Base-by-base conservation (phyloP, 2,888 invertebrate species). In the Andrena hattorfiana region DNA sequence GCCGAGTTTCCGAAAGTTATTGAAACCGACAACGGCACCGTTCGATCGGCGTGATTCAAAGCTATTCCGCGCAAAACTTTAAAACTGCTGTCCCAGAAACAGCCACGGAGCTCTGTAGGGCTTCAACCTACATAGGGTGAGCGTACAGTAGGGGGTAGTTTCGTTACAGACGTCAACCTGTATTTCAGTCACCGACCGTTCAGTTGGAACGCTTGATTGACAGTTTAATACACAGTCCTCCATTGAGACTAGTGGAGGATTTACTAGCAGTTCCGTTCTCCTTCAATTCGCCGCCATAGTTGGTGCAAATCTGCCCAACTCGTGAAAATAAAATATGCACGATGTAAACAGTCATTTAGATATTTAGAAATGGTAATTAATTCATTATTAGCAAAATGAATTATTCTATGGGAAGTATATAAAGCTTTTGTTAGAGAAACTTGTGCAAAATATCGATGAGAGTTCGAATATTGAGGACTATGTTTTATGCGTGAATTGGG, bases 1-100 rank as follows among this genome's bases (percentile, higher is more conserved):
- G 66, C 79, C 85, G 84, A 88, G 85, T 88, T 87, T 82, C 72
- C 59, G 35, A 60, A 81, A 83, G 73, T 85, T 87, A 59, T 20
- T 35, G 51, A 72, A 63, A 83, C 56, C 69, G 59, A 76, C 56
- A 56, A 56, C 30, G 60, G 32, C 23, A 48, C 69, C 60, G 72
- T 83, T 72, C 60, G 20, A 56, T 48, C 60, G 49, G n/a, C 51
- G 60, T 28, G 70, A 48, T 80, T 81, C 69, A 74, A 82, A 70
- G 76, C 73, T 77, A 82, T 75, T 75, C 78, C 70, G 49, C 59
- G 71, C 28, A 69, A 87, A 42, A 78, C 77, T 81, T 74, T 81
- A 79, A 86, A 83, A 81, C 66, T 70, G 70, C 69, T 35, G 83
- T 85, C 74, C 86, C 64, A 85, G 85, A 85, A 83, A 85, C 83